These are phyloP conservation scores for Sciurus carolinensis DNA, from an alignment of 2,797 vertebrate species.

Conservation along the genomic window DNA sequence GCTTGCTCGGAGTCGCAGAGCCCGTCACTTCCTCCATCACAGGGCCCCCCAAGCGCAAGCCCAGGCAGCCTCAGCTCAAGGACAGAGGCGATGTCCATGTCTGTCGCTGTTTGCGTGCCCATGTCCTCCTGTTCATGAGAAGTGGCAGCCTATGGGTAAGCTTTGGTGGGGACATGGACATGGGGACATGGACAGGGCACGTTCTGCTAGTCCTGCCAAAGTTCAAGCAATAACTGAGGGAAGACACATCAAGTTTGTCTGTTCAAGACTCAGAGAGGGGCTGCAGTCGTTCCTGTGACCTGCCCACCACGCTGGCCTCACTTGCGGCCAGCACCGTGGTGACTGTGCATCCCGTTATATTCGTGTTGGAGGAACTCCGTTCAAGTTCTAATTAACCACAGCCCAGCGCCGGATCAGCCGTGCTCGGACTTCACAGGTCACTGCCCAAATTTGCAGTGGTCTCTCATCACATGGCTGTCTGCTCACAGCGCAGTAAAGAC, in stretches of 20 bases:
- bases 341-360: neutral
- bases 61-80: neutral
- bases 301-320: neutral
- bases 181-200: neutral
- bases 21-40: neutral
- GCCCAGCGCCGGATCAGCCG: neutral
- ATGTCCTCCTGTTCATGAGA: neutral
- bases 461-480: neutral
- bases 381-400: constrained; percentile 47
- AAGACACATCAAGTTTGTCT: constrained; percentile 1
- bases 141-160: neutral
- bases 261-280: neutral
- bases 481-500: constrained; percentile 37
- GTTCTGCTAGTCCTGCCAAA: neutral
- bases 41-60: neutral
- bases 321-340: neutral
- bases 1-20: neutral
- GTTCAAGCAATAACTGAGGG: neutral
- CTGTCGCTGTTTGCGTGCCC: neutral
- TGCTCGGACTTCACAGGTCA: constrained; percentile 56
- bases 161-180: neutral
- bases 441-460: constrained; percentile 25
- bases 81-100: neutral
- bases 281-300: neutral
- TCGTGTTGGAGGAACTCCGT: neutral